These are phyloP conservation scores for Musca vetustissima DNA, from an alignment of 1,140 invertebrate species.

Conservation along the genomic window DNA sequence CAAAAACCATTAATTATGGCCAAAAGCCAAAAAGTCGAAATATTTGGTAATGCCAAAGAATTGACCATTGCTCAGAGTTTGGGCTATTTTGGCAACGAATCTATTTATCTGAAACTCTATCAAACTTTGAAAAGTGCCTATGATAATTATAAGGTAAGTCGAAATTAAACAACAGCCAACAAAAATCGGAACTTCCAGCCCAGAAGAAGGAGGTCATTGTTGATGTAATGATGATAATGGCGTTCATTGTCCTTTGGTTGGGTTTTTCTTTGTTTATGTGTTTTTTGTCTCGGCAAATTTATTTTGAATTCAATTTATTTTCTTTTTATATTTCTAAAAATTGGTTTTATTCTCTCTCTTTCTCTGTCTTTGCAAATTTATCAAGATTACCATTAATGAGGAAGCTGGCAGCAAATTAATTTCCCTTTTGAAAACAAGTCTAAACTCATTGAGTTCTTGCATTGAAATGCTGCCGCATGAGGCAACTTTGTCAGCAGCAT, in stretches of 20 bases:
- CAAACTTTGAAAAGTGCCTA: conserved; percentile 72
- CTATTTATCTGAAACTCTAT: conserved; percentile 77
- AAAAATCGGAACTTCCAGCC: not conserved
- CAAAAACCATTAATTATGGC: conserved; percentile 59
- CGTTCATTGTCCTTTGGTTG: too few relatives aligned
- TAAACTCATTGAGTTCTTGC: conserved; percentile 45
- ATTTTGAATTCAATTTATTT: conserved; percentile 4
- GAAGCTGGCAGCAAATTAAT: conserved; percentile 69
- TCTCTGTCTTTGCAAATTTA: conserved; percentile 14
- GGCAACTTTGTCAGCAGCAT: not conserved
- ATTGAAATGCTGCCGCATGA: conserved; percentile 37
- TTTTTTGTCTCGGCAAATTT: not conserved
- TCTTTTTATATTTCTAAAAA: not conserved
- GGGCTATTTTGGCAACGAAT: conserved; percentile 65
- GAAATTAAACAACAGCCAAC: not conserved
- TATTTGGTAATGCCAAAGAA: conserved; percentile 35
- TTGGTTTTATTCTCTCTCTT: too few relatives aligned
- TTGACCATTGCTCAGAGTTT: conserved; percentile 49
- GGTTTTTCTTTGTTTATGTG: not conserved
- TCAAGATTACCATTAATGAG: conserved; percentile 69
- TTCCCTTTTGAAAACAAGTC: conserved; percentile 60
- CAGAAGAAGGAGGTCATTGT: not conserved
- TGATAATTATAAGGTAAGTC: conserved; percentile 71
- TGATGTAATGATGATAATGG: not conserved
- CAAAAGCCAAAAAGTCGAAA: conserved; percentile 32